Percentiles rank a stretch among this genome's conserved stretches.
phyloP scores from a whole-genome alignment of 1,140 invertebrate genomes.

The Maniola jurtina region DNA sequence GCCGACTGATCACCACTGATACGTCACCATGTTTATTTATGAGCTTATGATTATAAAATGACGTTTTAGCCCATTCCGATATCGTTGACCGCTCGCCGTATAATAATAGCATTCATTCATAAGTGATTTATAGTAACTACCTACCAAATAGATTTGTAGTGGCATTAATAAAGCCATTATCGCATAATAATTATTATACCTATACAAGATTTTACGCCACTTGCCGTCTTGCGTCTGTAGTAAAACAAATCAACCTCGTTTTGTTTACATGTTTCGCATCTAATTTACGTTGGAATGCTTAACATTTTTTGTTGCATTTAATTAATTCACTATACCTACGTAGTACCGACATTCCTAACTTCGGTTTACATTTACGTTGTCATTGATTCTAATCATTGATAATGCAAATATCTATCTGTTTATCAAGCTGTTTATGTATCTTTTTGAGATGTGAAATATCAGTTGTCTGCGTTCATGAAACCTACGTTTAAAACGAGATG shows the following conservation, averaged over 20 bases:
- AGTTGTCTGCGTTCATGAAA: too few relatives aligned
- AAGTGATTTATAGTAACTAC: conserved; percentile 72
- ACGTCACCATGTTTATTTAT: conserved; percentile 74
- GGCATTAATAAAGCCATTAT: conserved; percentile 72
- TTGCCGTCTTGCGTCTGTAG: conserved; percentile 53
- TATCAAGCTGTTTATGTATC: too few relatives aligned
- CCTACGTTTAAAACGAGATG: too few relatives aligned
- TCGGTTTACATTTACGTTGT: neutral
- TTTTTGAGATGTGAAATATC: too few relatives aligned
- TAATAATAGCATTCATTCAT: conserved; percentile 74
- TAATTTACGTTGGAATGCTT: conserved; percentile 19
- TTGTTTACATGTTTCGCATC: conserved; percentile 28
- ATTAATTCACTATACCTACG: conserved; percentile 11
- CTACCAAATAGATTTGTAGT: conserved; percentile 74
- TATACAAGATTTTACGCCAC: conserved; percentile 71
- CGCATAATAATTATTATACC: conserved; percentile 69
- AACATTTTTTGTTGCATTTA: conserved; percentile 23
- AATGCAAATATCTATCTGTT: too few relatives aligned
- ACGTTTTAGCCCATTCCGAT: conserved; percentile 70
- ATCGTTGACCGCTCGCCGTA: conserved; percentile 68
- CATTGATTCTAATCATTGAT: too few relatives aligned
- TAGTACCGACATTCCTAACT: neutral
- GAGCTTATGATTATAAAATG: conserved; percentile 76
- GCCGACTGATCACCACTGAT: conserved; percentile 52
- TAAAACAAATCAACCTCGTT: conserved; percentile 59